Evolutionary conservation across 1,140 invertebrate species (phyloP).

Genomic region (Drosophila ambigua): DNA sequence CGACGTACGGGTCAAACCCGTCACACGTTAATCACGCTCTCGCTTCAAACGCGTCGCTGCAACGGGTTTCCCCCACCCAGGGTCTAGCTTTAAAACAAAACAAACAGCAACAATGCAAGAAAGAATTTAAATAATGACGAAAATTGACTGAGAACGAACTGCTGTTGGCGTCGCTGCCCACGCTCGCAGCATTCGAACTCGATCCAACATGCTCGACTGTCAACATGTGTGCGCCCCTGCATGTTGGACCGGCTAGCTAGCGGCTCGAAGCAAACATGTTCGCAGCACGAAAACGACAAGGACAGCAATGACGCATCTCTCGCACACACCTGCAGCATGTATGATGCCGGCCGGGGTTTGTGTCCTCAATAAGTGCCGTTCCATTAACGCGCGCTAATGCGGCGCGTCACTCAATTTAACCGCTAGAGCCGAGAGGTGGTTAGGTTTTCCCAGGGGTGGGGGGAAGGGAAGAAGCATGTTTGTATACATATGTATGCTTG

Average conservation of each 20-base stretch:
- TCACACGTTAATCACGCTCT: slow-evolving; percentile 66
- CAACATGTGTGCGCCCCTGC: slow-evolving; percentile 6
- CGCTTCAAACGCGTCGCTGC: slow-evolving; percentile 36
- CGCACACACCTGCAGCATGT: slow-evolving; percentile 27
- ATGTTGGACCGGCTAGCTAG: not conserved
- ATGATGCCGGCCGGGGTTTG: slow-evolving; percentile 48
- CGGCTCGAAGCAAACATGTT: not conserved
- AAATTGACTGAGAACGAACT: slow-evolving; percentile 1
- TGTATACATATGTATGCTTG: slow-evolving; percentile 8
- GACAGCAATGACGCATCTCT: slow-evolving; percentile 26
- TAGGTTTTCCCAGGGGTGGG: too few species aligned
- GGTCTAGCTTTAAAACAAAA: too few species aligned
- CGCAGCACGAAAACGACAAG: slow-evolving; percentile 55
- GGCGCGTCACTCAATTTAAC: slow-evolving; percentile 5
- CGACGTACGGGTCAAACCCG: slow-evolving; percentile 50
- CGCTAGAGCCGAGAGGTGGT: too few species aligned
- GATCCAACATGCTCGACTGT: slow-evolving; percentile 3
- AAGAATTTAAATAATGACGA: slow-evolving; percentile 34
- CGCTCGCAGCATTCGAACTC: too few species aligned
- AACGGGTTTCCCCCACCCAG: not conserved
- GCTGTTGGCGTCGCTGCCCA: not conserved
- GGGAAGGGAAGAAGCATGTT: slow-evolving; percentile 1
- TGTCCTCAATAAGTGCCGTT: slow-evolving; percentile 56
- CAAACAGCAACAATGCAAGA: not conserved
- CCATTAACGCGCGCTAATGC: slow-evolving; percentile 35